Conservation (phyloP, 1,140 invertebrate species). For the Radopholus similis region DNA sequence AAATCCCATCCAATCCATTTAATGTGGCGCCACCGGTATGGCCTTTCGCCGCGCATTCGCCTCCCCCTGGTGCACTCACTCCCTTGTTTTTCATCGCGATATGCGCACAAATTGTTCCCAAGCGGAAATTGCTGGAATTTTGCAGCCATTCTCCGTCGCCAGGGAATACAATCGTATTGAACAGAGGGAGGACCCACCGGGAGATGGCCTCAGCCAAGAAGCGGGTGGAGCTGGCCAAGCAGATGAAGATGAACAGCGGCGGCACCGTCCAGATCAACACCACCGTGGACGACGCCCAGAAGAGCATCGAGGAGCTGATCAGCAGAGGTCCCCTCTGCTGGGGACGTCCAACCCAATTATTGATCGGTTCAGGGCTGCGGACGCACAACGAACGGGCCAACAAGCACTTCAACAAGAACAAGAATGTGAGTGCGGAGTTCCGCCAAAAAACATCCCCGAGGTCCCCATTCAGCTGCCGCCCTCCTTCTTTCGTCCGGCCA, state of each 20-base stretch:
- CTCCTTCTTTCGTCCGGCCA: slow-evolving; percentile 6
- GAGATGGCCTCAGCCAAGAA: slow-evolving; percentile 20
- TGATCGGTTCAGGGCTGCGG: not conserved
- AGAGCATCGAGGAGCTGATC: slow-evolving; percentile 17
- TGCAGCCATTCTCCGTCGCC: not conserved
- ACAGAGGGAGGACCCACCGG: no score
- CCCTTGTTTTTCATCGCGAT: no score
- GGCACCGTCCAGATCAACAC: slow-evolving; percentile 19
- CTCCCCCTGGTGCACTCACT: not conserved
- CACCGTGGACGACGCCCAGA: not conserved
- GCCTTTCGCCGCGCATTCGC: not conserved
- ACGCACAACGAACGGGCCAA: slow-evolving; percentile 1
- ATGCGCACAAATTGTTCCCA: no score
- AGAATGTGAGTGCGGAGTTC: not conserved
- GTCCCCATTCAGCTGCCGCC: not conserved
- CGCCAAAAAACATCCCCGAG: not conserved
- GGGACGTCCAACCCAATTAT: not conserved
- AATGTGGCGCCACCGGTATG: slow-evolving; percentile 1
- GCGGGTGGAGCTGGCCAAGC: slow-evolving; percentile 3
- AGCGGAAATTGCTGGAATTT: not conserved
- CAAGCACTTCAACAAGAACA: slow-evolving; percentile 6
- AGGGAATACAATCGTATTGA: not conserved
- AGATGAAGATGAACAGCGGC: not conserved
- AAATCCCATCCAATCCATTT: not conserved
- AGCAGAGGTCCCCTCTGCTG: not conserved